phyloP scores from a whole-genome alignment of 2,113 vertebrate species.

The Hippolais icterina region DNA sequence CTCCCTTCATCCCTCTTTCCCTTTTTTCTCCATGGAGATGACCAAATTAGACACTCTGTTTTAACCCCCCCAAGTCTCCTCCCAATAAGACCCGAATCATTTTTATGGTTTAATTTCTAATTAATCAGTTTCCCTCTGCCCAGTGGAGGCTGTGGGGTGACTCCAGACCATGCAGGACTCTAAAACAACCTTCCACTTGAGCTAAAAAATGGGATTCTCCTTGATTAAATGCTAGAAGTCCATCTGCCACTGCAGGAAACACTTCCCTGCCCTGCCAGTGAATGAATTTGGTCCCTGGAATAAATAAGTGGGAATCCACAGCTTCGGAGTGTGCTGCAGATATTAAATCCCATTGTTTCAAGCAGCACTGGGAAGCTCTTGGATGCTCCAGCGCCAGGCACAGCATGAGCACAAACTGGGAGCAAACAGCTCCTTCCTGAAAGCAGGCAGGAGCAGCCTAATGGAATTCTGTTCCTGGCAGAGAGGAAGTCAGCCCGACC shows the following conservation, averaged over 20 bases:
- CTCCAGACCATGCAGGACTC: neutral
- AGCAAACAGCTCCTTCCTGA: slow-evolving; percentile 46
- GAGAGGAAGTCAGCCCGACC: slow-evolving; percentile 23
- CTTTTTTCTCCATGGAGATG: neutral
- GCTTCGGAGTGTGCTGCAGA: slow-evolving; percentile 16
- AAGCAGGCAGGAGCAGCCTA: slow-evolving; percentile 28
- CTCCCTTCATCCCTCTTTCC: neutral
- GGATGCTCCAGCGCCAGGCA: slow-evolving; percentile 45
- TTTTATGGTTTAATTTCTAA: neutral
- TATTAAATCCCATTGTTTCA: slow-evolving; percentile 39
- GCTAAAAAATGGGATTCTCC: neutral
- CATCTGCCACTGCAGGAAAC: neutral
- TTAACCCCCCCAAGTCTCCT: neutral
- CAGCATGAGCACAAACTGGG: slow-evolving; percentile 28
- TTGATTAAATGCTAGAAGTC: neutral
- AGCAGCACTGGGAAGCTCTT: slow-evolving; percentile 26
- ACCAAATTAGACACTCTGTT: neutral
- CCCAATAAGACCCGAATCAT: neutral
- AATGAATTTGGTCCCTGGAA: neutral
- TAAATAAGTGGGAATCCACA: slow-evolving; percentile 3
- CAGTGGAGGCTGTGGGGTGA: neutral
- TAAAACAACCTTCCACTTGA: neutral
- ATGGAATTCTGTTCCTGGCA: slow-evolving; percentile 31
- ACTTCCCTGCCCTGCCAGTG: neutral
- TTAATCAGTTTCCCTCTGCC: neutral